Base-by-base conservation (phyloP, 2,113 vertebrate species). In the Lamprotornis superbus region DNA sequence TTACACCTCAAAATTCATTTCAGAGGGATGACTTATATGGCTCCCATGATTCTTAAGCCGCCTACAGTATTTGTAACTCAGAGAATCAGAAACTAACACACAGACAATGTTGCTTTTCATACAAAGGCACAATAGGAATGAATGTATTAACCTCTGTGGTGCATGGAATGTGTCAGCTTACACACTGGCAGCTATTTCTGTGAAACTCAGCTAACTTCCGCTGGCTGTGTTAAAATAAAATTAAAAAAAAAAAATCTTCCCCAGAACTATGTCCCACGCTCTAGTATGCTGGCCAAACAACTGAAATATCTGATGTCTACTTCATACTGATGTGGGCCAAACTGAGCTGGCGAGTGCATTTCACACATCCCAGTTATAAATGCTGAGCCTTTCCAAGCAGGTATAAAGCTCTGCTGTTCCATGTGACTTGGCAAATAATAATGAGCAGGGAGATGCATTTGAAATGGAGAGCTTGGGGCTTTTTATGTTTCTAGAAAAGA, bases 91-190 rank as follows among this genome's bases (percentile, higher is more conserved):
- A 93, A 89, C 68, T 79, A 94, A 93, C 80, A 79, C 76, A 78
- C 84, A 76, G 73, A 93, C 91, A 78, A 70, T 75, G 55, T 79
- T 83, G 82, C 80, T 97, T 97, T 97, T 93, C 74, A 60, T 61
- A 94, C 87, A 90, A 94, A 97, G 88, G 79, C 68, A 93, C 95
- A 97, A 96, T 89, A 89, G 92, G 85, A 95, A 91, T 76, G 96
- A 95, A 95, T 95, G 90, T 86, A 96, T 97, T 97, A 97, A 97
- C 97, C 94, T 96, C 94, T 90, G 92, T 61, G 90, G 95, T 89
- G 87, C 90, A 95, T 37, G 93, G 92, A 96, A 96, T 93, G 93
- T 95, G 93, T 97, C 95, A 93, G 84, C 82, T 93, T 95, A 96
- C 89, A 97, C 92, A 97, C 82, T 96, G 95, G 92, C 96, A 94